Evolutionary conservation across 2,888 invertebrate species (phyloP).

Genomic region (Tanypteryx hageni): DNA sequence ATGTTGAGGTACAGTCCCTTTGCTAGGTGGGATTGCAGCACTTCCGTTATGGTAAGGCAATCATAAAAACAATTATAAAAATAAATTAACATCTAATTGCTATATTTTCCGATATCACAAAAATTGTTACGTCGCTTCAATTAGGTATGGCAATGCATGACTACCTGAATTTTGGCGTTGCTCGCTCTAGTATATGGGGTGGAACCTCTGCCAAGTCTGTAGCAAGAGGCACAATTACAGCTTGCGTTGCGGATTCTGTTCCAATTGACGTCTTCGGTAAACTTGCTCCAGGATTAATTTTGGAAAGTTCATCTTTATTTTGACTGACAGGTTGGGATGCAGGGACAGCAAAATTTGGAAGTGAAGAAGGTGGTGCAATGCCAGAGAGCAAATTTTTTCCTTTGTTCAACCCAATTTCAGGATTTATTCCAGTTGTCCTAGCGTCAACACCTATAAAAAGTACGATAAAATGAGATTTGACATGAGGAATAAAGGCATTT

Average conservation of each 20-base stretch:
- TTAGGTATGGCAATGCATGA: neutral
- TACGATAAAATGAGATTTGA: slow-evolving; percentile 69
- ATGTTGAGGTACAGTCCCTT: neutral
- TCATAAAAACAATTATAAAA: neutral
- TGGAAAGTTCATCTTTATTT: neutral
- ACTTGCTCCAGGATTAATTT: neutral
- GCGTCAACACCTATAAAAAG: slow-evolving; percentile 75
- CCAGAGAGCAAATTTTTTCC: slow-evolving; percentile 81
- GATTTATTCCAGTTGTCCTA: slow-evolving; percentile 74
- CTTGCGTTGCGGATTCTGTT: neutral
- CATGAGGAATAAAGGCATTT: neutral
- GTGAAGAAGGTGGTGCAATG: slow-evolving; percentile 82
- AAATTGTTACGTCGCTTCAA: neutral
- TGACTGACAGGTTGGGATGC: slow-evolving; percentile 72
- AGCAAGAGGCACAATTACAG: neutral
- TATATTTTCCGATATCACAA: neutral
- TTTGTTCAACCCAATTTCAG: slow-evolving; percentile 72
- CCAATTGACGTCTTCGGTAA: neutral
- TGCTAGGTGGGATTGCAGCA: slow-evolving; percentile 59
- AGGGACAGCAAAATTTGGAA: slow-evolving; percentile 81
- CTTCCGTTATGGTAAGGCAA: neutral
- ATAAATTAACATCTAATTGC: neutral
- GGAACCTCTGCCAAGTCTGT: slow-evolving; percentile 32
- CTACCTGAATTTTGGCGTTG: slow-evolving; percentile 46
- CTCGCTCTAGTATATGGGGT: slow-evolving; percentile 22